Evolutionary conservation across 2,113 vertebrate genomes (phyloP), one percentile per base, ranked within the genome.

Genomic region (Silurus meridionalis): DNA sequence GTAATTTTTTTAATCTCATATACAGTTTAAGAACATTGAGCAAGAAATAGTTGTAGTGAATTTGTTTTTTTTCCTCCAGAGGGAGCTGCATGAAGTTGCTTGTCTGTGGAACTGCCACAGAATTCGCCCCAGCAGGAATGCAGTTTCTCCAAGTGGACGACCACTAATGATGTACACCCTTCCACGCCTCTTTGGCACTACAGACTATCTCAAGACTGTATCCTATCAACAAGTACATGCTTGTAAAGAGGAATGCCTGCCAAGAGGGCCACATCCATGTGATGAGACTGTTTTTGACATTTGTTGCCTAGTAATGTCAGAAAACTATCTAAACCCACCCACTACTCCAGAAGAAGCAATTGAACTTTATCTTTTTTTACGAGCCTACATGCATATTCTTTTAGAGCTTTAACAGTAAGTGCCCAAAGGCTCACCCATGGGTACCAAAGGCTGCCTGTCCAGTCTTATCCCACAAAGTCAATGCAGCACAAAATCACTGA

Each of bases 131-230:
- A 52, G 46, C 63, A 82, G 81, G 50, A 82, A 82, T 83, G 82
- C 82, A 69, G 66, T 83, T 48, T n/a, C 82, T 19, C 82, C 82
- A 83, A 14, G 50, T 71, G 64, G 50, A 83, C 64, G 64, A 71
- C 66, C 50, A 52, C 11, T 57, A 53, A 55, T 71, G 14, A 83
- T 83, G 82, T 83, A 83, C 66, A 83, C 64, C 10, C 66, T 83
- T 23, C 82, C 64, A 37, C 1, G 28, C 28, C 2, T 37, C 28
- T 37, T 37, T 37, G 28, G 28, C 28, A 37, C 28, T 37, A 37
- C 28, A 37, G 28, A 37, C 28, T 37, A 37, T 37, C 28, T n/a
- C 82, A 72, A 83, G 28, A 52, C 8, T 15, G 82, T 83, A n/a
- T 58, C 82, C 21, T 28, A 83, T 21, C 50, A 83, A 46, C 52